Evolutionary conservation across 2,888 invertebrate genomes (phyloP), one percentile per base, ranked within the genome.

Genomic region (Synanthedon vespiformis): DNA sequence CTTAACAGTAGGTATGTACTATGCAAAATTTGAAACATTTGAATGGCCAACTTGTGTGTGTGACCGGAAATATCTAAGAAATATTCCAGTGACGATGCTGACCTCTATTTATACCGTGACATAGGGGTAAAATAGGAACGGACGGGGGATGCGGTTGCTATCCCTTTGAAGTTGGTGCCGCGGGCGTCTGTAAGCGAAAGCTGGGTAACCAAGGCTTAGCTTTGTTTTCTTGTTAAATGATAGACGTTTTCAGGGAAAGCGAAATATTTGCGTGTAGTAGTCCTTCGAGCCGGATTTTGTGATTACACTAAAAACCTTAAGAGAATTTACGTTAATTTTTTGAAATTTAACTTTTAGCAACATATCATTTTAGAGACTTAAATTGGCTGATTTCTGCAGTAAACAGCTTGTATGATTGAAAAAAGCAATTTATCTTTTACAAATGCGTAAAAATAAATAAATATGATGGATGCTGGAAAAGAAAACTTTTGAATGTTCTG

Each of bases 191-290:
- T 72, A 68, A 70, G 72, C 76, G 84, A 81, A 81, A 79, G 80
- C 80, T 77, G 77, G 77, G 75, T 77, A 77, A 80, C 82, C 83
- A 64, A 73, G 78, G 81, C 77, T 82, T 79, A 80, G 83, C 82
- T 84, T 84, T 85, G 82, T 84, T 83, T 83, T 79, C 77, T 69
- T 74, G 72, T 80, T 79, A 80, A 81, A 81, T 81, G 80, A 77
- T 77, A 77, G 76, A 73, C 71, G 62, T 70, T 67, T 63, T 60
- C 60, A 60, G 58, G 59, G 76, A 77, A 77, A 74, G 44, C 44
- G 34, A 44, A 44, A 44, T 44, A 13, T 44, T 44, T 12, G 13
- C 27, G 27, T 34, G 44, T 44, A 11, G 5, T 44, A 2, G 44
- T 44, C 44, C 44, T 44, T n/a, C 44, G 44, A 44, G 44, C 5